Conservation (phyloP, 2,797 vertebrate species). For the Spondyliosoma cantharus region DNA sequence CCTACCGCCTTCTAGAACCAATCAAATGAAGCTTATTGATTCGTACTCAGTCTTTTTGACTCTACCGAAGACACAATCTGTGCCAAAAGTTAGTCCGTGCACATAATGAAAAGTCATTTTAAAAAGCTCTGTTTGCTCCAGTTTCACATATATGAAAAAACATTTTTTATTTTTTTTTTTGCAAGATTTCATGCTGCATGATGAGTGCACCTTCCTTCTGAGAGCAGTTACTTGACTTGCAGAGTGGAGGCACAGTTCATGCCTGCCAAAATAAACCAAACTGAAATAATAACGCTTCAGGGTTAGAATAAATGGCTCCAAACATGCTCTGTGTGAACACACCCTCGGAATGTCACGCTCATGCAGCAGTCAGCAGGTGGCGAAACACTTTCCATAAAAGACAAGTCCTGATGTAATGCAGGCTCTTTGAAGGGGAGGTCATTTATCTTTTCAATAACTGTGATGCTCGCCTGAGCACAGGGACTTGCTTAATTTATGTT, state of each 20-base stretch:
- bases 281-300: conserved; percentile 47
- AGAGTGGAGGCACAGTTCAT: conserved; percentile 22
- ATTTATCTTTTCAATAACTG: conserved; percentile 31
- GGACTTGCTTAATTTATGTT: conserved; percentile 2
- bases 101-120: background rate
- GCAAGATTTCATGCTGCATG: background rate
- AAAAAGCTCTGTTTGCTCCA: background rate
- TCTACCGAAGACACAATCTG: background rate
- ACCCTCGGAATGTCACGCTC: conserved; percentile 41
- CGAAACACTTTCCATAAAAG: conserved; percentile 31
- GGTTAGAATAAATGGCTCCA: conserved; percentile 37
- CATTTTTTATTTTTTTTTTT: too few relatives aligned
- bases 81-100: background rate
- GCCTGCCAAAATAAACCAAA: conserved; percentile 41
- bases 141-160: background rate
- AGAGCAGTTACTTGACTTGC: background rate
- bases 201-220: conserved; percentile 19
- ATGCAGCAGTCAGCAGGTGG: conserved; percentile 30
- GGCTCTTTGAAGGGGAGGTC: conserved; percentile 30
- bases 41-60: background rate
- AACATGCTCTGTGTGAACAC: conserved; percentile 30
- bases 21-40: background rate
- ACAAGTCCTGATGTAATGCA: conserved; percentile 5
- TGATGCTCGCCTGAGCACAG: conserved; percentile 4
- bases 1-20: background rate